Percentiles rank a stretch among this genome's conserved stretches.
phyloP scores from a whole-genome alignment of 2,888 invertebrate genomes.

The Andrena hattorfiana region DNA sequence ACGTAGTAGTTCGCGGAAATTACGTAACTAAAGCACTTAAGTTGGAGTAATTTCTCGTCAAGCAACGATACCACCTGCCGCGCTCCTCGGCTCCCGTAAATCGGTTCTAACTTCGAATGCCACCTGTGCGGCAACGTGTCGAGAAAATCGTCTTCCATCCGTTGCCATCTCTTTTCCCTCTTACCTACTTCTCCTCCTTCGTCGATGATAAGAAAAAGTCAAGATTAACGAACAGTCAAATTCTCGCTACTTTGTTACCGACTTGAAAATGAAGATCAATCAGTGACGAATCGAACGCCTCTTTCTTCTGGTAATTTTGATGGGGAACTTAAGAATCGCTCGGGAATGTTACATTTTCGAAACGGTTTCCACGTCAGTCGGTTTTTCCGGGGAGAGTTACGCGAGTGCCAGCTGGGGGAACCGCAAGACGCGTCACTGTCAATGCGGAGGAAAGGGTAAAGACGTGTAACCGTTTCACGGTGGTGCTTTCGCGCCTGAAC shows the following conservation, averaged over 20 bases:
- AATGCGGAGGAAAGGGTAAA: conserved; percentile 49
- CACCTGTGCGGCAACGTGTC: conserved; percentile 7
- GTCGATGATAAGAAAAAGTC: conserved; percentile 16
- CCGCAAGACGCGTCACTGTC: conserved; percentile 49
- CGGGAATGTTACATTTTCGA: conserved; percentile 6
- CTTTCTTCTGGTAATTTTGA: neutral
- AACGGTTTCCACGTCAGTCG: conserved; percentile 16
- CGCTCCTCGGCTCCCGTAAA: conserved; percentile 41
- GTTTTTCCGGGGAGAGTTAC: conserved; percentile 25
- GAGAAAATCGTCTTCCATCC: conserved; percentile 1
- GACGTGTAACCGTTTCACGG: conserved; percentile 61
- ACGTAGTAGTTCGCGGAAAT: conserved; percentile 51
- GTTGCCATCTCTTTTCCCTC: neutral
- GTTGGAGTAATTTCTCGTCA: conserved; percentile 63
- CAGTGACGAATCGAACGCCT: neutral
- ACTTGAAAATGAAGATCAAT: conserved; percentile 14
- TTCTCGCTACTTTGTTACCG: conserved; percentile 9
- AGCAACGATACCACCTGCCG: conserved; percentile 56
- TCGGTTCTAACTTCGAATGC: conserved; percentile 50
- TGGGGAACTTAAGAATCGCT: neutral
- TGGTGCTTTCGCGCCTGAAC: conserved; percentile 52
- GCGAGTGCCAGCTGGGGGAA: conserved; percentile 33
- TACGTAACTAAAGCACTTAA: conserved; percentile 65
- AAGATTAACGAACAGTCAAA: neutral
- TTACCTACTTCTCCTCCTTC: too few species aligned